Conservation (phyloP, 2,888 invertebrate genomes). For the Lasioglossum calceatum region DNA sequence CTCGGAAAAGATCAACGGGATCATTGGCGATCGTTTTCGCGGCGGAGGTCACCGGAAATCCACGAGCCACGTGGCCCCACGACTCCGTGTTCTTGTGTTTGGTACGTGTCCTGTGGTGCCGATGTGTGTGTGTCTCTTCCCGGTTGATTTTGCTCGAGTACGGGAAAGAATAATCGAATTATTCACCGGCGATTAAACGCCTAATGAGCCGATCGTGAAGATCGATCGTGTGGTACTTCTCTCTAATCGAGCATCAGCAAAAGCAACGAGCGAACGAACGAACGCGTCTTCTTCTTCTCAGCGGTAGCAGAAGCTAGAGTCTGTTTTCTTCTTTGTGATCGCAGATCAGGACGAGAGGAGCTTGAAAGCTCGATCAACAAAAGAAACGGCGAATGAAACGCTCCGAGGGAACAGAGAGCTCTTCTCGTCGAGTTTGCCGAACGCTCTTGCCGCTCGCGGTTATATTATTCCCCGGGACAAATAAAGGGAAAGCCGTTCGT, state of each 20-base stretch:
- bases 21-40: not conserved
- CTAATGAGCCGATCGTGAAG: not conserved
- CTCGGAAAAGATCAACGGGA: not conserved
- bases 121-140: not conserved
- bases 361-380: constrained; percentile 3
- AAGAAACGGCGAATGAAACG: not conserved
- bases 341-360: not conserved
- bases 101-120: not conserved
- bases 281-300: not conserved
- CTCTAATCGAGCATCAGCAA: not conserved
- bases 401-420: not conserved
- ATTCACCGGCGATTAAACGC: constrained; percentile 6
- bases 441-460: constrained; percentile 23
- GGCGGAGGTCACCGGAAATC: not conserved
- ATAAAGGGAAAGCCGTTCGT: constrained; percentile 14
- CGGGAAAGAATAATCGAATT: constrained; percentile 8
- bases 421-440: constrained; percentile 45
- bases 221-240: not conserved
- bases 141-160: not conserved
- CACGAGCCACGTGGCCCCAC: not conserved
- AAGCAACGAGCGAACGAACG: not conserved
- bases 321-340: constrained; percentile 4
- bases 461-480: constrained; percentile 27
- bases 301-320: not conserved
- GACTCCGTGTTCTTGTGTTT: not conserved